Evolutionary conservation across 2,888 invertebrate species (phyloP).

Genomic region (Selenia dentaria): DNA sequence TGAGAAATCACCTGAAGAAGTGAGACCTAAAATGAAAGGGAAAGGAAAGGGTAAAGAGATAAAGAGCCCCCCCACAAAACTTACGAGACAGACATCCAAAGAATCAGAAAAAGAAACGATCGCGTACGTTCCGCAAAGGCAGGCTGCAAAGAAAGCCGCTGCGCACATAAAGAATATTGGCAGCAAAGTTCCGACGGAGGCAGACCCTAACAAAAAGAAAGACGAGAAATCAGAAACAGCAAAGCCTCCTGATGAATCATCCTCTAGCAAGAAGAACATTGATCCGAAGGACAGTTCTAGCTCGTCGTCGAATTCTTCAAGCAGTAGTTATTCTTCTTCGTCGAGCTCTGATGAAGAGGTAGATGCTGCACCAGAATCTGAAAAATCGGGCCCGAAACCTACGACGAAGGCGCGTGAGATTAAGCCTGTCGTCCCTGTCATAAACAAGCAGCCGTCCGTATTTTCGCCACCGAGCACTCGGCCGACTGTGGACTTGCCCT

Average conservation of each 20-base stretch:
- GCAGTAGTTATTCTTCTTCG: slow-evolving; percentile 84
- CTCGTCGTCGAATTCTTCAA: slow-evolving; percentile 82
- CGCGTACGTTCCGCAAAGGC: slow-evolving; percentile 94
- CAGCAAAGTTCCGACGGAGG: slow-evolving; percentile 73
- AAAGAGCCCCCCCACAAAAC: slow-evolving; percentile 63
- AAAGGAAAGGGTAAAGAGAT: slow-evolving; percentile 77
- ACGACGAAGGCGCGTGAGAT: slow-evolving; percentile 74
- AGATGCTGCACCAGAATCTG: background rate
- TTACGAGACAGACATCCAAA: slow-evolving; percentile 80
- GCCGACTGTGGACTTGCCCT: slow-evolving; percentile 89
- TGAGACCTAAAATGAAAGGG: slow-evolving; percentile 68
- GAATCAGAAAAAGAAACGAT: slow-evolving; percentile 88
- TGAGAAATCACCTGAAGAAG: slow-evolving; percentile 64
- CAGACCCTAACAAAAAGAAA: slow-evolving; percentile 67
- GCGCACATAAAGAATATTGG: slow-evolving; percentile 94
- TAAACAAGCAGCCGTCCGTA: slow-evolving; percentile 59
- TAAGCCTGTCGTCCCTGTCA: slow-evolving; percentile 52
- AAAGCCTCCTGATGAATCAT: slow-evolving; percentile 64
- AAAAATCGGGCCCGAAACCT: slow-evolving; percentile 47
- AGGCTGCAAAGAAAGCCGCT: slow-evolving; percentile 96
- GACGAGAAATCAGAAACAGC: slow-evolving; percentile 55
- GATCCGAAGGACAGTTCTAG: slow-evolving; percentile 71
- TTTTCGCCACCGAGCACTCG: slow-evolving; percentile 77
- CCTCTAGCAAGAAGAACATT: slow-evolving; percentile 51
- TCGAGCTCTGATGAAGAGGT: slow-evolving; percentile 86